Percentiles rank a stretch among this genome's conserved stretches.
phyloP scores from a whole-genome alignment of 2,797 vertebrate genomes.

The Scleropages formosus region DNA sequence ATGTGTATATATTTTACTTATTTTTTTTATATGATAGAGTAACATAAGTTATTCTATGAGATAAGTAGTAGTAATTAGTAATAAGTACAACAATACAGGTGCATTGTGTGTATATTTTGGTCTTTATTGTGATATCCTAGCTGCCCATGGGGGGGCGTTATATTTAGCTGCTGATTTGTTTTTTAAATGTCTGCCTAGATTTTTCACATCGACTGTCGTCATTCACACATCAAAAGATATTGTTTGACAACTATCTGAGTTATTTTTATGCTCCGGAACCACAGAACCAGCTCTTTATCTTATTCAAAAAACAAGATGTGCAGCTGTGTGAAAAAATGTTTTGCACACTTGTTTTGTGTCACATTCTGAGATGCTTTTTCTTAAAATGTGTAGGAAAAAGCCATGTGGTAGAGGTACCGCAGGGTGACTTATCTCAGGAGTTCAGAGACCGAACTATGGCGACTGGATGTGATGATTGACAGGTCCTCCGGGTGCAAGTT shows the following conservation, averaged over 20 bases:
- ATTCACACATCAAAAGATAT: conserved; percentile 66
- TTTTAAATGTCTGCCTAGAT: conserved; percentile 70
- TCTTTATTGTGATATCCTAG: conserved; percentile 77
- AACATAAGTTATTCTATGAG: conserved; percentile 79
- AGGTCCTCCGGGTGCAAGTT: too few species aligned
- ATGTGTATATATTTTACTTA: too few species aligned
- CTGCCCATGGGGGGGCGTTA: conserved; percentile 72
- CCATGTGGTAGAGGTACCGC: too few species aligned
- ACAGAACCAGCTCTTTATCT: conserved; percentile 63
- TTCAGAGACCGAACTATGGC: too few species aligned
- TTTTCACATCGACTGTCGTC: conserved; percentile 57
- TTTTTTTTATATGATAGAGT: too few species aligned
- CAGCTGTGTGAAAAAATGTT: too few species aligned
- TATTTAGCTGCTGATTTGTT: conserved; percentile 68
- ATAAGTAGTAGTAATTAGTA: conserved; percentile 52
- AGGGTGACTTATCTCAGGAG: too few species aligned
- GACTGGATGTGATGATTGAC: too few species aligned
- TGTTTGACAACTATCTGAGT: conserved; percentile 53
- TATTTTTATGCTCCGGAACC: conserved; percentile 49
- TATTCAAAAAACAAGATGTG: conserved; percentile 31
- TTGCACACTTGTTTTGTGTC: too few species aligned
- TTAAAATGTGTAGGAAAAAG: too few species aligned
- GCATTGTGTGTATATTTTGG: conserved; percentile 79
- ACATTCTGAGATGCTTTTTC: too few species aligned
- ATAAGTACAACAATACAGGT: conserved; percentile 40